Base-by-base conservation (phyloP, 1,140 invertebrate species). In the Drosophila hydei region DNA sequence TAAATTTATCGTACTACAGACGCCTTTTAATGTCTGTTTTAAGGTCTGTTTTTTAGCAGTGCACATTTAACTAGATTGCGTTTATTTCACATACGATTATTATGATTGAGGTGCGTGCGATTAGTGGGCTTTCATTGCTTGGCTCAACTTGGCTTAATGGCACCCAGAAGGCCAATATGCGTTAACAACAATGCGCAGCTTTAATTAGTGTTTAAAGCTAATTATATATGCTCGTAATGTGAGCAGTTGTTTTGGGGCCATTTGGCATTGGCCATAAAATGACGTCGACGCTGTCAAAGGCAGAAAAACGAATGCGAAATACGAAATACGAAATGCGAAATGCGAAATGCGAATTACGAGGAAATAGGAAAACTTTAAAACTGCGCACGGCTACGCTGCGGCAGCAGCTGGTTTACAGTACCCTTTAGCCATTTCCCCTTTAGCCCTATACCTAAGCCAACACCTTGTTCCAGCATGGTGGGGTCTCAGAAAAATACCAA, bases 121-220 rank as follows among this genome's bases (percentile, higher is more conserved):
- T 36, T 52, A 36, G 30, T 54, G 12, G 18, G 11, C 19, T 43
- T 27, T 30, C 12, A 60, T 48, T 48, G 58, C 47, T 48, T 45
- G 45, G 25, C 18, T 27, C 43, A 61, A 21, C 27, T 62, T 55
- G 27, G 16, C 21, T 33, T 3, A 54, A 55, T 30, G 14, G 18
- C 18, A 43, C 23, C 38, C 54, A 43, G 16, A 11, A 23, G 36
- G n/a, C 21, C 16, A 69, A 61, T 43, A 56, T 21, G 65, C 42
- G 21, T n/a, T 42, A 62, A 56, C 23, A 45, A 55, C 43, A 72
- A 72, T 67, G 48, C 61, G 55, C 69, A 52, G 43, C 60, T 60
- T 73, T 73, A 67, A 69, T 73, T 68, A 64, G 42, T 59, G 42
- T 64, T 73, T 76, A 64, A 73, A 36, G 33, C 64, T 69, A 63